These are phyloP conservation scores for Drosophila suzukii DNA, from an alignment of 1,140 invertebrate species.

Conservation along the genomic window DNA sequence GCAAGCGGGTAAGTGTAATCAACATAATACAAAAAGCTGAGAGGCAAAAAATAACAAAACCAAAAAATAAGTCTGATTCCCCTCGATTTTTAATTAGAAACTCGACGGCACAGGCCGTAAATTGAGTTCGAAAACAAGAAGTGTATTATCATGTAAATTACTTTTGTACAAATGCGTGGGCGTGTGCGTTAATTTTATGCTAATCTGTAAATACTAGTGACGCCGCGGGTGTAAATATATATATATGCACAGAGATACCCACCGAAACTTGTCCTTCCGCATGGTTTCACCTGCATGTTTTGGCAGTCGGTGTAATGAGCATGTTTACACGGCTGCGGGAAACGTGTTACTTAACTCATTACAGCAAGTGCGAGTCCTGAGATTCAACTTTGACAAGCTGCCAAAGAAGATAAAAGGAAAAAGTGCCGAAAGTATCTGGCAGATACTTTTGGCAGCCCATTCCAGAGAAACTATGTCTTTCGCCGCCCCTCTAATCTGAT, in stretches of 20 bases:
- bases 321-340: slow-evolving; percentile 57
- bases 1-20: slow-evolving; percentile 89
- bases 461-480: slow-evolving; percentile 46
- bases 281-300: slow-evolving; percentile 60
- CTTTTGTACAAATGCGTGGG: slow-evolving; percentile 64
- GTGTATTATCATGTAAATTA: slow-evolving; percentile 80
- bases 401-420: slow-evolving; percentile 25
- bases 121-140: slow-evolving; percentile 53
- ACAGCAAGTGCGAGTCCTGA: slow-evolving; percentile 39
- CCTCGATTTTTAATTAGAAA: slow-evolving; percentile 77
- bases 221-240: slow-evolving; percentile 53
- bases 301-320: slow-evolving; percentile 53
- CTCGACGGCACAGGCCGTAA: slow-evolving; percentile 45
- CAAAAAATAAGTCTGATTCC: slow-evolving; percentile 61
- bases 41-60: slow-evolving; percentile 1
- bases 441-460: slow-evolving; percentile 24
- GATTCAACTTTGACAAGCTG: slow-evolving; percentile 27
- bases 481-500: slow-evolving; percentile 50
- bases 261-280: slow-evolving; percentile 57
- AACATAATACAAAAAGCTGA: slow-evolving; percentile 5
- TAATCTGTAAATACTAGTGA: slow-evolving; percentile 76
- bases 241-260: slow-evolving; percentile 1
- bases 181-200: slow-evolving; percentile 72
- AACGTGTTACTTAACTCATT: slow-evolving; percentile 70
- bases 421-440: slow-evolving; percentile 37